phyloP scores from a whole-genome alignment of 2,113 vertebrate genomes.

The Brienomyrus brachyistius region DNA sequence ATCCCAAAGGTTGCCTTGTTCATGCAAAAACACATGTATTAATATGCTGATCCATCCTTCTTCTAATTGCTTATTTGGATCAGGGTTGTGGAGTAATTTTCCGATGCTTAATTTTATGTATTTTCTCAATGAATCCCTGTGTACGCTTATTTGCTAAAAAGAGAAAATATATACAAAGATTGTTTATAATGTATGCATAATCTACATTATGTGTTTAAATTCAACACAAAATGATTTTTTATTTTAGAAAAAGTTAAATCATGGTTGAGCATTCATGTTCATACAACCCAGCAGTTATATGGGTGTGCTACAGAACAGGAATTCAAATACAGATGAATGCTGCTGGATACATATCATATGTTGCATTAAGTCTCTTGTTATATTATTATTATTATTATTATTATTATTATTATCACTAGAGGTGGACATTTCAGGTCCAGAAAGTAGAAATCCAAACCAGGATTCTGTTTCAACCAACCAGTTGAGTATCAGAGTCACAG shows the following conservation, averaged over 20 bases:
- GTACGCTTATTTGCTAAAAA: background rate
- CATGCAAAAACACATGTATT: conserved; percentile 22
- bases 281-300: conserved; percentile 23
- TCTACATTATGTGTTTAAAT: background rate
- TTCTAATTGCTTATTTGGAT: conserved; percentile 20
- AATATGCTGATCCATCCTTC: conserved; percentile 31
- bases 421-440: too few relatives aligned
- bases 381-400: background rate
- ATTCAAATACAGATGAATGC: conserved; percentile 9
- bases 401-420: too few relatives aligned
- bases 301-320: conserved; percentile 27
- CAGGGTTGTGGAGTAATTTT: conserved; percentile 22
- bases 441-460: too few relatives aligned
- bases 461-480: too few relatives aligned
- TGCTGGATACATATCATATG: background rate
- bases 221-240: background rate
- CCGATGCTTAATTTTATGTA: conserved; percentile 28
- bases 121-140: conserved; percentile 10
- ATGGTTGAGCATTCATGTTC: conserved; percentile 17
- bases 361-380: conserved; percentile 25
- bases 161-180: background rate
- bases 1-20: conserved; percentile 2
- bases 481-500: too few relatives aligned
- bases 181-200: conserved; percentile 20
- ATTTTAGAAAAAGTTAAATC: conserved; percentile 21